Base-by-base conservation (phyloP, 2,113 vertebrate species). In the Bufo gargarizans region DNA sequence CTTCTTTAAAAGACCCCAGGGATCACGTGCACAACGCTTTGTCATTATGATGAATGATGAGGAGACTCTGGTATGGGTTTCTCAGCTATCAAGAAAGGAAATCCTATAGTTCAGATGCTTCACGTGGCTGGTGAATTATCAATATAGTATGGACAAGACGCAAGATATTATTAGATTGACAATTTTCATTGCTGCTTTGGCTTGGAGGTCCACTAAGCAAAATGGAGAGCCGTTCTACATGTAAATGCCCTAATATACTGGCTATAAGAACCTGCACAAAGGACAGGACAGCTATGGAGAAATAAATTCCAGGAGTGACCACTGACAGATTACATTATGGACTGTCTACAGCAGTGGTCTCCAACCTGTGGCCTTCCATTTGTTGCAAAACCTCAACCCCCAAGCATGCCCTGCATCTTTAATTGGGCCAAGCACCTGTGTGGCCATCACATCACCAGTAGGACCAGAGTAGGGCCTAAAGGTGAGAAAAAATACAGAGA, bases 1-100 rank as follows among this genome's bases (percentile, higher is more conserved):
- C 56, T 20, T 72, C 72, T 88, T 65, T 88, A 77, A 55, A 55
- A 55, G 45, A 20, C 80, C 80, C 71, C 56, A 19, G 87, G 80
- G 72, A 84, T 67, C 1, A 3, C 14, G 22, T 77, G 72, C 59
- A 56, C 4, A 88, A 77, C 69, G 58, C 69, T 77, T 47, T 77
- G 81, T 55, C 65, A 82, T 59, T 82, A 33, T 67, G 65, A 82
- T 33, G 33, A 59, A 47, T 59, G 19, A 72, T 56, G n/a, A 19
- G 55, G 6, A 58, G 2, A 63, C 50, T 69, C 6, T 49, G 47
- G 2, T 11, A 33, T 33, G 10, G 3, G 11, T 3, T 22, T 9
- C 69, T 14, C 33, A 72, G 69, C 22, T 72, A 72, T 8, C 0
- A 16, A 33, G 33, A 3, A 14, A 43, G 11, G 12, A 16, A 71